Evolutionary conservation across 2,797 vertebrate genomes (phyloP), one percentile per base, ranked within the genome.

Genomic region (Phrynocephalus guinanensis): DNA sequence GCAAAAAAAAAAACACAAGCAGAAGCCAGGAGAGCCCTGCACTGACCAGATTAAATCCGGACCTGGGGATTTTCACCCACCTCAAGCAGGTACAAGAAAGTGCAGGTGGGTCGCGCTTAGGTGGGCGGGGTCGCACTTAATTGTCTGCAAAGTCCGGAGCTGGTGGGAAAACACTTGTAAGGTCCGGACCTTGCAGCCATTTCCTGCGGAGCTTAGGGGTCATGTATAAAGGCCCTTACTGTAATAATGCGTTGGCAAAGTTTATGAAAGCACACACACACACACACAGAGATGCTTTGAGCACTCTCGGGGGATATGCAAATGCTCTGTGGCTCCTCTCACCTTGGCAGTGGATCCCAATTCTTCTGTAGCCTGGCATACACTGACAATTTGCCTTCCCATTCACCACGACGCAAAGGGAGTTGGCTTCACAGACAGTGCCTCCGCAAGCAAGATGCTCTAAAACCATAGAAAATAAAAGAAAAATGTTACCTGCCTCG

Each of bases 331-430:
- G 30, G 38, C 85, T 76, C 60, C 52, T 92, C 95, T 95, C 66
- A 97, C 97, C 95, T 93, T 73, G 85, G 86, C 97, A 97, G 50
- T 52, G 13, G 6, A 16, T 38, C 1, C 92, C 82, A 1, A 33
- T 92, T 91, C 82, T 97, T n/a, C 30, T 95, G 94, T 98, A 95
- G 79, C 97, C 98, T 0, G 96, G 97, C 88, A 98, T 95, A 95
- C 99, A 99, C 67, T 95, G 95, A 87, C 99, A 99, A 28, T 7
- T 1, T 0, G 82, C 78, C 63, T 91, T 88, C 18, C 90, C 94
- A 0, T 95, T 91, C 78, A 92, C 96, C 80, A 94, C 94, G 80
- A 98, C 98, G 80, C 97, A 98, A 30, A 96, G 56, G 0, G 97
- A 97, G 92, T 97, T 97, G 2, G 91, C 73, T 18, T 94, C 92